Evolutionary conservation across 2,797 vertebrate species (phyloP).

Genomic region (Dermochelys coriacea): DNA sequence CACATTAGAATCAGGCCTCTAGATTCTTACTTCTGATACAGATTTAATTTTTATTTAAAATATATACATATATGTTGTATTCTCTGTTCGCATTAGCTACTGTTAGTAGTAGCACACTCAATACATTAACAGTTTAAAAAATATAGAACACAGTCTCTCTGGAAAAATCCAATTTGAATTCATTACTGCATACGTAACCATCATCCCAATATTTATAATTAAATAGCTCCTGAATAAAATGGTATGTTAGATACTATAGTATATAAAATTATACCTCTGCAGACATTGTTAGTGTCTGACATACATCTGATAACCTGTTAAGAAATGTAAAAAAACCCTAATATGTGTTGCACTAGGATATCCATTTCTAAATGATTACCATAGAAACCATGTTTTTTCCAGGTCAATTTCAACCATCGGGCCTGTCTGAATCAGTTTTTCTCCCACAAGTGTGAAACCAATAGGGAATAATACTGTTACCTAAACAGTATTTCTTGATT

Average conservation of each 20-base stretch:
- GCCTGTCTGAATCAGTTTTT: slow-evolving; percentile 69
- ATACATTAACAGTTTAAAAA: slow-evolving; percentile 49
- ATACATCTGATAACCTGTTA: not conserved
- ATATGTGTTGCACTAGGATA: slow-evolving; percentile 13
- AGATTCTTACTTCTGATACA: slow-evolving; percentile 26
- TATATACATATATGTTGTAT: slow-evolving; percentile 40
- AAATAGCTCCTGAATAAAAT: slow-evolving; percentile 41
- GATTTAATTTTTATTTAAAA: slow-evolving; percentile 56
- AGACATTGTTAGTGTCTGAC: not conserved
- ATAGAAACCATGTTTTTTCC: slow-evolving; percentile 72
- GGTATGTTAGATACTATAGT: not conserved
- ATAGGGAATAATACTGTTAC: slow-evolving; percentile 55
- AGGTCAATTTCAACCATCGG: slow-evolving; percentile 55
- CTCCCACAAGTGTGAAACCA: slow-evolving; percentile 66
- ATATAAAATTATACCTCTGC: not conserved
- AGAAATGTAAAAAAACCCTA: slow-evolving; percentile 39
- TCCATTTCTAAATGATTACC: slow-evolving; percentile 58
- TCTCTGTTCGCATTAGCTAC: slow-evolving; percentile 29
- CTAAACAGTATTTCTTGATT: slow-evolving; percentile 58
- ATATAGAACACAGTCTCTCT: slow-evolving; percentile 31
- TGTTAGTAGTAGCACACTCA: slow-evolving; percentile 27
- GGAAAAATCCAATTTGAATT: slow-evolving; percentile 62
- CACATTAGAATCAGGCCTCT: slow-evolving; percentile 48
- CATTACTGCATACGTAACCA: slow-evolving; percentile 2
- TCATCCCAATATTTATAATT: slow-evolving; percentile 17